These are phyloP conservation scores for Colletes gigas DNA, from an alignment of 1,140 invertebrate species.

Conservation along the genomic window DNA sequence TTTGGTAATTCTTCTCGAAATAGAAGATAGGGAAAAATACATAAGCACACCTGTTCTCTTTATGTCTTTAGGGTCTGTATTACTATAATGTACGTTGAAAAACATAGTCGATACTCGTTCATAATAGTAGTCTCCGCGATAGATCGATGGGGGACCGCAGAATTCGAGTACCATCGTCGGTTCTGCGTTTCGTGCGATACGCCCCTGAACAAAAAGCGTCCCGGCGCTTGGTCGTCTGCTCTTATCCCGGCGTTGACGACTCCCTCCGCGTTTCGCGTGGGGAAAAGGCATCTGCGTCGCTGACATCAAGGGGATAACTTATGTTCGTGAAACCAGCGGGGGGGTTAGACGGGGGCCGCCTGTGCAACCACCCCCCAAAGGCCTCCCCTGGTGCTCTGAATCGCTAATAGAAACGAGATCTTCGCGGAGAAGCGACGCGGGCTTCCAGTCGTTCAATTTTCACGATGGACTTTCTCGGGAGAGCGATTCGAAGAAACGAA, in stretches of 20 bases:
- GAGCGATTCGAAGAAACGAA: neutral
- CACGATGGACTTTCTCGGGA: neutral
- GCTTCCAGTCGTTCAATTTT: conserved; percentile 16
- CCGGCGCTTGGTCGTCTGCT: neutral
- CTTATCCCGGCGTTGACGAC: conserved; percentile 13
- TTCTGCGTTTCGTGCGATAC: neutral
- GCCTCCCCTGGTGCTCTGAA: conserved; percentile 6
- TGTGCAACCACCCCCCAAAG: neutral
- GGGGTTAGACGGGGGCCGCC: neutral
- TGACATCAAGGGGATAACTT: conserved; percentile 37
- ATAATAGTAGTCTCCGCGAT: too few species aligned
- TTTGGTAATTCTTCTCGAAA: too few species aligned
- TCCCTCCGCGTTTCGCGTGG: conserved; percentile 10
- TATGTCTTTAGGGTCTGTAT: too few species aligned
- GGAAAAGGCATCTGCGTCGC: conserved; percentile 25
- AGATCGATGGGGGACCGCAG: too few species aligned
- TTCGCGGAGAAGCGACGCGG: conserved; percentile 7
- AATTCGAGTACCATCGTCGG: too few species aligned
- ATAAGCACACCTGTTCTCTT: too few species aligned
- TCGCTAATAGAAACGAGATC: conserved; percentile 38
- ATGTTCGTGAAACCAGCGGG: neutral
- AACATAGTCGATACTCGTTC: too few species aligned
- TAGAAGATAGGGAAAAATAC: too few species aligned
- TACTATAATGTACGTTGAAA: too few species aligned
- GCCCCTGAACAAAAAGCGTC: conserved; percentile 8